phyloP scores from a whole-genome alignment of 2,888 invertebrate genomes.

The Tuberolachnus salignus region DNA sequence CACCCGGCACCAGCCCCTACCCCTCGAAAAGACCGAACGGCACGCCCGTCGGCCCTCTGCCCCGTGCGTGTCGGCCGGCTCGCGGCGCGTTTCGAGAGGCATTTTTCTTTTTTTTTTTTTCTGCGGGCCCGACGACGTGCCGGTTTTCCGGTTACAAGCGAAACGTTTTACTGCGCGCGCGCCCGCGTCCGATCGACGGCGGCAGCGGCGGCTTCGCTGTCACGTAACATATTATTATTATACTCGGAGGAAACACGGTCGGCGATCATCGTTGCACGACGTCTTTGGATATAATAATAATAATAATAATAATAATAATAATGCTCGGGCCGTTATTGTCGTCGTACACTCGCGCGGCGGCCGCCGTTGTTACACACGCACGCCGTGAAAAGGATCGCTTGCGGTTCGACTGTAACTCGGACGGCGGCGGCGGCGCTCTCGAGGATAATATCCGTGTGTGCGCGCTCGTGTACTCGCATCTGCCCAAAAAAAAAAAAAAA shows the following conservation, averaged over 20 bases:
- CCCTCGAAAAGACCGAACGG: not conserved
- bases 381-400: too few species aligned
- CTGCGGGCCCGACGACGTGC: conserved; percentile 43
- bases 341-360: not conserved
- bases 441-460: not conserved
- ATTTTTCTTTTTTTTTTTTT: not conserved
- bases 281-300: conserved; percentile 10
- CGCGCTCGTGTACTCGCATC: conserved; percentile 23
- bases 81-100: conserved; percentile 53
- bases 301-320: too few species aligned
- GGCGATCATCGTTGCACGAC: conserved; percentile 15
- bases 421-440: not conserved
- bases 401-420: too few species aligned
- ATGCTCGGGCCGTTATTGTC: too few species aligned
- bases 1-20: not conserved
- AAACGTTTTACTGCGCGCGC: conserved; percentile 48
- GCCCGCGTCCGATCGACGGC: not conserved
- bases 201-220: too few species aligned
- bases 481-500: conserved; percentile 7
- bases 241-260: conserved; percentile 37
- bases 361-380: too few species aligned
- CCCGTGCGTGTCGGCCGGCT: conserved; percentile 38
- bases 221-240: too few species aligned
- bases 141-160: conserved; percentile 49
- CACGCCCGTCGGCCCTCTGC: not conserved